Conservation (phyloP, 2,797 vertebrate genomes). For the Chiloscyllium punctatum region DNA sequence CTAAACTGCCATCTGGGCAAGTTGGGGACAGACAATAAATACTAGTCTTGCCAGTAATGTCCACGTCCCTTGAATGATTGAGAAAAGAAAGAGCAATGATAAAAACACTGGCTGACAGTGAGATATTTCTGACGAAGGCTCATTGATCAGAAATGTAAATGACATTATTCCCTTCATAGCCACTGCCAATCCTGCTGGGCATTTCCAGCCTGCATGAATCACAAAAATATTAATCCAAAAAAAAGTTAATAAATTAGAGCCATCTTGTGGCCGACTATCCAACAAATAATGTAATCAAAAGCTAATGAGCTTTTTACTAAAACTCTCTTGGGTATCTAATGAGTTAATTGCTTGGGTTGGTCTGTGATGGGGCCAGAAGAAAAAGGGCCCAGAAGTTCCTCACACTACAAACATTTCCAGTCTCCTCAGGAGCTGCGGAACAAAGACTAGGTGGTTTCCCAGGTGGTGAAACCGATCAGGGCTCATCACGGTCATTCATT, state of each 20-base stretch:
- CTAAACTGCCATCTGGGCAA: no score
- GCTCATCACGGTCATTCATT: not conserved
- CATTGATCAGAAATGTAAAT: not conserved
- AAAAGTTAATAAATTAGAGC: not conserved
- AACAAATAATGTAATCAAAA: not conserved
- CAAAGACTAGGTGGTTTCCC: not conserved
- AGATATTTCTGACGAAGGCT: not conserved
- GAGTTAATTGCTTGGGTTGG: not conserved
- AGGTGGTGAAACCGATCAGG: not conserved
- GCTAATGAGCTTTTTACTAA: not conserved
- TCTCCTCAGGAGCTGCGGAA: not conserved
- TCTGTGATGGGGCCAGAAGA: not conserved
- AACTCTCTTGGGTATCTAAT: not conserved
- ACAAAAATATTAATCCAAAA: not conserved
- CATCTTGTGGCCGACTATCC: not conserved
- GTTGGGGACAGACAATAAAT: no score
- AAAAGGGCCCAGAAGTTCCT: not conserved
- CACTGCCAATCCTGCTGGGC: not conserved
- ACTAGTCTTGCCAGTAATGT: no score
- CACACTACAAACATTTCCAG: not conserved
- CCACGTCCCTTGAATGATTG: no score
- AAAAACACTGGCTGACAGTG: not conserved
- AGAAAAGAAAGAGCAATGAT: no score
- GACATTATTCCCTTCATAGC: not conserved
- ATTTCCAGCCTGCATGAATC: not conserved